Conservation (phyloP, 2,888 invertebrate species). For the Alloscopus bannaensis region DNA sequence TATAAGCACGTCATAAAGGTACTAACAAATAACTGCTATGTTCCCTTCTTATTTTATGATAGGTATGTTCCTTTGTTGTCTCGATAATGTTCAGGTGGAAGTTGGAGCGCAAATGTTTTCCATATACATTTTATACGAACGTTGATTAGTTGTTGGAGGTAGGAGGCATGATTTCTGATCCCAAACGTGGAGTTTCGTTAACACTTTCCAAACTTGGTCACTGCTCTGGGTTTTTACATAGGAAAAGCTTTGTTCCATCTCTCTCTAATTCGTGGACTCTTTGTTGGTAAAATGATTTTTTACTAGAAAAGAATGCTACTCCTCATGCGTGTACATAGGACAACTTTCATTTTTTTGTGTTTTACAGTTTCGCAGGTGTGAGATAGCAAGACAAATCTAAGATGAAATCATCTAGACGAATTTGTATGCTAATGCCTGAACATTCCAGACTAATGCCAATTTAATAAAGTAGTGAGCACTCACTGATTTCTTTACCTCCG, state of each 20-base stretch:
- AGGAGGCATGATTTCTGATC: not conserved
- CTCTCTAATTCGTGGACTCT: not conserved
- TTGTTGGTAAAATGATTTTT: not conserved
- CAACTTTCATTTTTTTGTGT: not conserved
- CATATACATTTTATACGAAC: not conserved
- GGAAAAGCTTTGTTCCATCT: not conserved
- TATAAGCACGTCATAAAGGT: not conserved
- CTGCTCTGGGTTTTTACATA: not conserved
- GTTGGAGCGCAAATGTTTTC: not conserved
- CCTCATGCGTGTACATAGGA: too few species aligned
- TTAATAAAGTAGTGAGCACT: too few species aligned
- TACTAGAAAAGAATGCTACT: not conserved
- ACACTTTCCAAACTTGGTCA: not conserved
- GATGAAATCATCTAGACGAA: not conserved
- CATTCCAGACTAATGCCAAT: not conserved
- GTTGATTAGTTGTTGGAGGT: too few species aligned
- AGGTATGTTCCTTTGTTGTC: not conserved
- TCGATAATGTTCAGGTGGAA: not conserved
- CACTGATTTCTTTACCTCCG: constrained; percentile 13
- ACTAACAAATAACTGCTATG: too few species aligned
- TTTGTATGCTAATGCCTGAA: not conserved
- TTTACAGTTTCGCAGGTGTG: not conserved
- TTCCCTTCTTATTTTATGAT: too few species aligned
- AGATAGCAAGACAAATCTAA: not conserved
- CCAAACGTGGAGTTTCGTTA: not conserved